Conservation (phyloP, 2,888 invertebrate species). For the Brenthis daphne region DNA sequence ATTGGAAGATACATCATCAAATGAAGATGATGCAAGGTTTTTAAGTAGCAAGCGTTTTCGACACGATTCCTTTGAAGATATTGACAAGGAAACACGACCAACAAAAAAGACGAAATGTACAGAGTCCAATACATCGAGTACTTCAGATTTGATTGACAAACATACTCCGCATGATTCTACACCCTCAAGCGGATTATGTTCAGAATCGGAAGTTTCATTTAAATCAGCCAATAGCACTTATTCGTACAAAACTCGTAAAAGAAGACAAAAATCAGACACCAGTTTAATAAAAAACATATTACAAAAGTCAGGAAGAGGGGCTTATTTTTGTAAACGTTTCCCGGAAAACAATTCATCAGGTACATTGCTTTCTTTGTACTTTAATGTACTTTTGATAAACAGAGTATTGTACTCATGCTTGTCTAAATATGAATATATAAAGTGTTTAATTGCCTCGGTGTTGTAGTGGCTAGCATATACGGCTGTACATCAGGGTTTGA, state of each 20-base stretch:
- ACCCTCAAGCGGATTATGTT: constrained; percentile 55
- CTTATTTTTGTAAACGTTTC: constrained; percentile 48
- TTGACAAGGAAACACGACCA: constrained; percentile 51
- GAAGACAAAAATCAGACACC: constrained; percentile 65
- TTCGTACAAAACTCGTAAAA: constrained; percentile 67
- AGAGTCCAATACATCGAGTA: constrained; percentile 57
- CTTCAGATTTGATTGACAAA: constrained; percentile 54
- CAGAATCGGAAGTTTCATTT: constrained; percentile 67
- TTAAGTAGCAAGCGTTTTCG: constrained; percentile 60
- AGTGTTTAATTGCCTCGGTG: no score
- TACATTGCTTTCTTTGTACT: constrained; percentile 38
- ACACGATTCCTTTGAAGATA: constrained; percentile 58
- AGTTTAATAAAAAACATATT: constrained; percentile 64
- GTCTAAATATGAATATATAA: no score
- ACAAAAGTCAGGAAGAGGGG: constrained; percentile 58
- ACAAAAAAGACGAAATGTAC: constrained; percentile 65
- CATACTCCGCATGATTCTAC: constrained; percentile 48
- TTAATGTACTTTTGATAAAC: neutral
- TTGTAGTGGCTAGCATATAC: no score
- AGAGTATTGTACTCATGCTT: neutral
- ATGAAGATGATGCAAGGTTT: constrained; percentile 53
- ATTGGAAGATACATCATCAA: constrained; percentile 51
- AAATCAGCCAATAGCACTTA: constrained; percentile 69
- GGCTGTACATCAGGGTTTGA: no score
- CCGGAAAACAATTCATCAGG: constrained; percentile 57